These are phyloP conservation scores for Cyaniris semiargus DNA, from an alignment of 2,888 invertebrate genomes.

Conservation along the genomic window DNA sequence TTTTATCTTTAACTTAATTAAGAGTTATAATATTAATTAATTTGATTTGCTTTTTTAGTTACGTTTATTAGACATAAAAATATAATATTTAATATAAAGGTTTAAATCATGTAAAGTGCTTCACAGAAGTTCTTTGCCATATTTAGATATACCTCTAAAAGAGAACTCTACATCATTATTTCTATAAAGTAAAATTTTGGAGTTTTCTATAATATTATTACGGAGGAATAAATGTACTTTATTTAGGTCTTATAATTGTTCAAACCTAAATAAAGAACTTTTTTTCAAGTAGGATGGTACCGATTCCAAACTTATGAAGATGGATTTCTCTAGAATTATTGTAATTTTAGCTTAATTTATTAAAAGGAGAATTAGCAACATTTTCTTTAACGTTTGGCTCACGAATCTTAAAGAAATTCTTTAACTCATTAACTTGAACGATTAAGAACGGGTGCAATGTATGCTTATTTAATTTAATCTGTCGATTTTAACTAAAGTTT, in stretches of 20 bases:
- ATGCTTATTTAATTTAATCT: neutral
- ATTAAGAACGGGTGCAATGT: neutral
- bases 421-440: neutral
- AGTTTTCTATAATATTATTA: neutral
- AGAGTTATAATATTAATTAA: neutral
- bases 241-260: too few species aligned
- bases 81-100: too few species aligned
- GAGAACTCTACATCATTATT: neutral
- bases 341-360: neutral
- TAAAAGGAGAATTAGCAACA: neutral
- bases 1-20: neutral
- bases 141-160: too few species aligned
- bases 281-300: neutral
- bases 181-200: neutral
- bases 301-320: neutral
- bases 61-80: too few species aligned
- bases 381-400: neutral
- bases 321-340: neutral
- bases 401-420: neutral
- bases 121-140: too few species aligned
- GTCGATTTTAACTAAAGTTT: neutral
- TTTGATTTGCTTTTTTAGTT: too few species aligned
- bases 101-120: neutral
- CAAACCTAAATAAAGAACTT: neutral
- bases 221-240: too few species aligned